Evolutionary conservation across 1,140 invertebrate species (phyloP).

Genomic region (Bombus picipes): DNA sequence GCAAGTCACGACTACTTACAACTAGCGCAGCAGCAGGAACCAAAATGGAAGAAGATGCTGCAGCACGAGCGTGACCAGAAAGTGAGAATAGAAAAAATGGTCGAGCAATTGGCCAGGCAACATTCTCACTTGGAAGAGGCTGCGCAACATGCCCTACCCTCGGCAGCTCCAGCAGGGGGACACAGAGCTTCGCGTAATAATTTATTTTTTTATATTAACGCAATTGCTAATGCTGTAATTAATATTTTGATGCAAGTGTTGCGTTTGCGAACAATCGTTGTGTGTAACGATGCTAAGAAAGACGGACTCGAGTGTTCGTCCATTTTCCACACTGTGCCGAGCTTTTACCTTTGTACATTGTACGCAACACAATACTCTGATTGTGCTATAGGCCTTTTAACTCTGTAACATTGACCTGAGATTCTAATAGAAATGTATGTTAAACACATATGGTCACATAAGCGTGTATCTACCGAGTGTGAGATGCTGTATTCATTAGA

Average conservation of each 20-base stretch:
- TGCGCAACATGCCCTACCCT: slow-evolving; percentile 85
- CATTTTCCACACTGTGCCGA: slow-evolving; percentile 1
- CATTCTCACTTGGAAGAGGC: slow-evolving; percentile 96
- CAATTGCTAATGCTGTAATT: slow-evolving; percentile 23
- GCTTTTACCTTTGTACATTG: slow-evolving; percentile 14
- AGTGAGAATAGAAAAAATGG: slow-evolving; percentile 96
- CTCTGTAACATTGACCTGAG: not conserved
- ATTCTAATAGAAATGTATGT: slow-evolving; percentile 17
- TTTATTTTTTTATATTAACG: slow-evolving; percentile 43
- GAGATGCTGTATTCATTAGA: slow-evolving; percentile 7
- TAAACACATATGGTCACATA: not conserved
- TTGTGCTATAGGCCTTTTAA: not conserved
- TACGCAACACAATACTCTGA: slow-evolving; percentile 8
- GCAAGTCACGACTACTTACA: slow-evolving; percentile 95
- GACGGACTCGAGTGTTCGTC: not conserved
- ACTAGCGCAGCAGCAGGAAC: slow-evolving; percentile 92
- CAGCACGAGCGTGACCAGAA: slow-evolving; percentile 98
- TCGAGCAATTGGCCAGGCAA: slow-evolving; percentile 98
- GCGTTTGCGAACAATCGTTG: not conserved
- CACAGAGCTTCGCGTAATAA: slow-evolving; percentile 81
- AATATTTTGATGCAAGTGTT: not conserved
- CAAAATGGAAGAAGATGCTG: slow-evolving; percentile 94
- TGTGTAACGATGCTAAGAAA: not conserved
- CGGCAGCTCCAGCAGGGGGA: slow-evolving; percentile 73
- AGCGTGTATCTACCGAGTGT: not conserved